phyloP scores from a whole-genome alignment of 2,113 vertebrate species.

The Phyllostomus discolor region DNA sequence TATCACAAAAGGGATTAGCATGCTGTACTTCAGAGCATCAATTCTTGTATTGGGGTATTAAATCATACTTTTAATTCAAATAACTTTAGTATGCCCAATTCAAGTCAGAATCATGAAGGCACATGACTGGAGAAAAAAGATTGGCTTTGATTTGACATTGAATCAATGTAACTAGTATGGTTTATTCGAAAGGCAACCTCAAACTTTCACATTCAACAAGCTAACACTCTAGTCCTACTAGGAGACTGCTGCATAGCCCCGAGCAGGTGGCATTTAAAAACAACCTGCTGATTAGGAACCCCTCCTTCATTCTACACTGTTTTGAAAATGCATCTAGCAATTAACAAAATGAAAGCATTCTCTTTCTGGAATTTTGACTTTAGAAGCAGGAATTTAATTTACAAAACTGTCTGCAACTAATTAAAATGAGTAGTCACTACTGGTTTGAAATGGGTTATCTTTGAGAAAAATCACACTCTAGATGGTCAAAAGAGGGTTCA shows the following conservation, averaged over 20 bases:
- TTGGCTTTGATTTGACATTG: constrained; percentile 12
- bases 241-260: not conserved
- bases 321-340: not conserved
- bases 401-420: not conserved
- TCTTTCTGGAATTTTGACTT: constrained; percentile 43
- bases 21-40: constrained; percentile 42
- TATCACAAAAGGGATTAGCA: constrained; percentile 70
- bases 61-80: constrained; percentile 66
- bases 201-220: not conserved
- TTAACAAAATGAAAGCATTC: constrained; percentile 34
- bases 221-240: not conserved
- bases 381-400: constrained; percentile 40
- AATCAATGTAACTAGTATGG: not conserved
- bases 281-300: not conserved
- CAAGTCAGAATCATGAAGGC: constrained; percentile 44
- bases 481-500: constrained; percentile 19
- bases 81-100: constrained; percentile 48
- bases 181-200: not conserved
- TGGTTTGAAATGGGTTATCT: constrained; percentile 49
- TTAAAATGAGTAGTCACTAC: constrained; percentile 51
- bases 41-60: constrained; percentile 36
- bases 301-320: not conserved
- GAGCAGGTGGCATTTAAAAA: not conserved
- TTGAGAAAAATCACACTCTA: constrained; percentile 23
- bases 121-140: not conserved